These are phyloP conservation scores for Uropetala carovei DNA, from an alignment of 2,888 invertebrate genomes.

Conservation along the genomic window DNA sequence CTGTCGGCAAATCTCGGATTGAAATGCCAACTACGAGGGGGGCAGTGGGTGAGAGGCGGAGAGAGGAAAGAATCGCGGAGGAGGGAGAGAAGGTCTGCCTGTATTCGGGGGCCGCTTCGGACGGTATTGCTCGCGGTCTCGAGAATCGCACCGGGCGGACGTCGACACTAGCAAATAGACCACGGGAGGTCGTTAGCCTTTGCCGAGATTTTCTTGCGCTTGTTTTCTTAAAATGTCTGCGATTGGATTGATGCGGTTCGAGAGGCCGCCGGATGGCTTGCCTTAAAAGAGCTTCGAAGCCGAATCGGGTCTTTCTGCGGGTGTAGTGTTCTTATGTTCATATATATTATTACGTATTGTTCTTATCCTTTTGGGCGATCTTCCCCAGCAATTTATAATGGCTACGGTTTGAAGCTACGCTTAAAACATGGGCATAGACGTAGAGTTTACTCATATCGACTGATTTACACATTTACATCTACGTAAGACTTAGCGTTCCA, in stretches of 20 bases:
- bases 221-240: slow-evolving; percentile 52
- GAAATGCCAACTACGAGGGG: slow-evolving; percentile 30
- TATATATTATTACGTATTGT: too few species aligned
- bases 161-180: slow-evolving; percentile 63
- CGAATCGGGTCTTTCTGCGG: not conserved
- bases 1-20: slow-evolving; percentile 2
- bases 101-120: not conserved
- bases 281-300: not conserved
- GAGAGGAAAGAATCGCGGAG: not conserved
- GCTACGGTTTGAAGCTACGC: too few species aligned
- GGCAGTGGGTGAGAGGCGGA: not conserved
- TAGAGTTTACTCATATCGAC: too few species aligned
- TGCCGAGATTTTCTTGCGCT: slow-evolving; percentile 40
- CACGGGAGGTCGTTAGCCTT: slow-evolving; percentile 58
- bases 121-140: slow-evolving; percentile 3
- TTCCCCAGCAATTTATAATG: not conserved
- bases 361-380: not conserved
- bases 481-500: too few species aligned
- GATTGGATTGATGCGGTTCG: not conserved
- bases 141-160: slow-evolving; percentile 50
- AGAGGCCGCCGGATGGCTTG: not conserved
- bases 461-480: too few species aligned
- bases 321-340: too few species aligned
- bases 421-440: too few species aligned
- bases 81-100: not conserved